Conservation (phyloP, 2,888 invertebrate genomes). For the Caradrina kadenii region DNA sequence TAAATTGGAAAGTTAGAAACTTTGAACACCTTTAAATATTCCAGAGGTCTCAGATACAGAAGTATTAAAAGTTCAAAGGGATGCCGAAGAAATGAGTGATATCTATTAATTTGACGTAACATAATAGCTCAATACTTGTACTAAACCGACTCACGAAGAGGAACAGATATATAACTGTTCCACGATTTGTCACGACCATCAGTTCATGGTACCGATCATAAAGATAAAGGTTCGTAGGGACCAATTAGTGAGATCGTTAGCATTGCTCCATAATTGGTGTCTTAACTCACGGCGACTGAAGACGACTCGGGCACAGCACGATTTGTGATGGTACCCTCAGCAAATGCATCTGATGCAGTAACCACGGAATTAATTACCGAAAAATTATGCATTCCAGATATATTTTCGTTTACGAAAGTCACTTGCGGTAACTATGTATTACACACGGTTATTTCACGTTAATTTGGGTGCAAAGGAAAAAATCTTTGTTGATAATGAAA, state of each 20-base stretch:
- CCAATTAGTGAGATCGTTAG: conserved; percentile 73
- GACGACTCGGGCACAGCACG: conserved; percentile 51
- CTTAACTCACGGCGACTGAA: conserved; percentile 60
- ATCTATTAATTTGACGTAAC: not conserved
- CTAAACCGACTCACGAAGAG: conserved; percentile 24
- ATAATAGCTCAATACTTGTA: conserved; percentile 31
- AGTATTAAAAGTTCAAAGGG: not conserved
- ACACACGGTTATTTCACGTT: conserved; percentile 33
- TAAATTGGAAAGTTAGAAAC: conserved; percentile 22
- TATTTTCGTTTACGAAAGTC: conserved; percentile 37
- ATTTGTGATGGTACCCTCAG: conserved; percentile 49
- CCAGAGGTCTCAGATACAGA: not conserved
- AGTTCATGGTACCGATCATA: conserved; percentile 54
- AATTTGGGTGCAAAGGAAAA: conserved; percentile 3
- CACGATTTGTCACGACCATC: conserved; percentile 64
- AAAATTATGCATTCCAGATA: conserved; percentile 57
- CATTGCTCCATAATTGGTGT: conserved; percentile 70
- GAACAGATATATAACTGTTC: conserved; percentile 51
- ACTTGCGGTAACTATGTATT: conserved; percentile 20
- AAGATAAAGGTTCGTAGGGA: conserved; percentile 67
- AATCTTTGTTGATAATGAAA: conserved; percentile 18
- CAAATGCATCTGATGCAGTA: conserved; percentile 64
- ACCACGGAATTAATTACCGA: conserved; percentile 46
- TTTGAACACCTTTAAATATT: conserved; percentile 13
- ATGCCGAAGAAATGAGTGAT: not conserved